Evolutionary conservation across 2,888 invertebrate genomes (phyloP).

Genomic region (Heliconius ethilla): DNA sequence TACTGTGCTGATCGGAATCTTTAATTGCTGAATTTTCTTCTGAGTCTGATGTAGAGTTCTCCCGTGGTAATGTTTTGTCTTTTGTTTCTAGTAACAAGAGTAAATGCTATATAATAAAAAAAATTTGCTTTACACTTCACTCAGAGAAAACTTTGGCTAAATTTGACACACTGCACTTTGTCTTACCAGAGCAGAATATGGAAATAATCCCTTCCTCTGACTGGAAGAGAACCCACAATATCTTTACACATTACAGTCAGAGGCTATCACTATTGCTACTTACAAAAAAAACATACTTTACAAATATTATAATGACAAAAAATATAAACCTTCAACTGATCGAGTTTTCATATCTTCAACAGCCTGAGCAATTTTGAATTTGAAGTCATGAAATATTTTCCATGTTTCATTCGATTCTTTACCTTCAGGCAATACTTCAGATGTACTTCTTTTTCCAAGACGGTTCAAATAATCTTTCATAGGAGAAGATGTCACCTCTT

Average conservation of each 20-base stretch:
- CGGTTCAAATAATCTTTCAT: conserved; percentile 82
- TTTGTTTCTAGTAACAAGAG: conserved; percentile 60
- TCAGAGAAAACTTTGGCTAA: not conserved
- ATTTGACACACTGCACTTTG: too few species aligned
- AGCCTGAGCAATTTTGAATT: conserved; percentile 88
- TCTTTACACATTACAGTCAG: not conserved
- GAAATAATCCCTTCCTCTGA: not conserved
- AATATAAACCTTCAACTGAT: conserved; percentile 79
- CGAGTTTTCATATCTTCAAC: conserved; percentile 89
- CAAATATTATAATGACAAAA: not conserved
- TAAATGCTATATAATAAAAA: conserved; percentile 14
- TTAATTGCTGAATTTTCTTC: conserved; percentile 76
- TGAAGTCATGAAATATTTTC: conserved; percentile 87
- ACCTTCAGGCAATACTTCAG: conserved; percentile 77
- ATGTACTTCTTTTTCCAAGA: conserved; percentile 83
- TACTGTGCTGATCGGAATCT: conserved; percentile 75
- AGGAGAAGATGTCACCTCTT: conserved; percentile 75
- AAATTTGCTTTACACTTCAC: too few species aligned
- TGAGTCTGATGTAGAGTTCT: conserved; percentile 86
- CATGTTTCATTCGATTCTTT: conserved; percentile 84
- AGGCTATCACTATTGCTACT: not conserved
- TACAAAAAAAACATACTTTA: not conserved
- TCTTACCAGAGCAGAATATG: not conserved
- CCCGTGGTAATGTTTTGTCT: conserved; percentile 78
- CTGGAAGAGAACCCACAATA: not conserved